Evolutionary conservation across 2,888 invertebrate genomes (phyloP), one percentile per base, ranked within the genome.

Genomic region (Amaurobius ferox): DNA sequence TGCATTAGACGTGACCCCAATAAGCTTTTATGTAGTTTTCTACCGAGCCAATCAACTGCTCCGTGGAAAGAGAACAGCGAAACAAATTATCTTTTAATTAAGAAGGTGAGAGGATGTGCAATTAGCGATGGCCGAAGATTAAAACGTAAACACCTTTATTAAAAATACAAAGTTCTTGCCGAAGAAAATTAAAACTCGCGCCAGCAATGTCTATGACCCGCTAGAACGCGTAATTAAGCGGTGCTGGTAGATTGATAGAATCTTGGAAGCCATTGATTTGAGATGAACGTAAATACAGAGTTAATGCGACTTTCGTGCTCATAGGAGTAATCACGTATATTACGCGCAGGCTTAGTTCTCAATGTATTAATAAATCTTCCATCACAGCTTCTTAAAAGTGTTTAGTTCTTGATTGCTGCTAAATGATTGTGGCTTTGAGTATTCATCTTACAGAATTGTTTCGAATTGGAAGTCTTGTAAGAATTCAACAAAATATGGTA

Each of bases 81-180:
- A 23, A 35, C 23, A 68, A 44, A 70, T 70, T 71, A 48, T 19
- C 44, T 71, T 71, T 71, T 71, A 71, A 71, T 71, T 19, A 71
- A 71, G 30, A 71, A 48, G 71, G 55, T 71, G 71, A 48, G 71
- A 72, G 48, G 32, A 72, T 32, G 40, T 19, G 32, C 55, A 72
- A 72, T 72, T 72, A 72, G 61, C 5, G 61, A 61, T 32, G 55
- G 35, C 61, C 30, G 35, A n/a, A 72, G 61, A 72, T 71, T 72
- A 72, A 72, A 61, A 44, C 72, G 72, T 61, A 72, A 72, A 72
- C 72, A 72, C 35, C 35, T 72, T 61, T 61, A 35, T 72, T 32
- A 72, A 23, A 72, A 23, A 30, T 16, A 48, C 9, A 71, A 48
- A 44, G 48, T 30, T 9, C 30, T n/a, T 62, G 35, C 9, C 62